These are phyloP conservation scores for Thereva nobilitata DNA, from an alignment of 2,888 invertebrate species.

Conservation along the genomic window DNA sequence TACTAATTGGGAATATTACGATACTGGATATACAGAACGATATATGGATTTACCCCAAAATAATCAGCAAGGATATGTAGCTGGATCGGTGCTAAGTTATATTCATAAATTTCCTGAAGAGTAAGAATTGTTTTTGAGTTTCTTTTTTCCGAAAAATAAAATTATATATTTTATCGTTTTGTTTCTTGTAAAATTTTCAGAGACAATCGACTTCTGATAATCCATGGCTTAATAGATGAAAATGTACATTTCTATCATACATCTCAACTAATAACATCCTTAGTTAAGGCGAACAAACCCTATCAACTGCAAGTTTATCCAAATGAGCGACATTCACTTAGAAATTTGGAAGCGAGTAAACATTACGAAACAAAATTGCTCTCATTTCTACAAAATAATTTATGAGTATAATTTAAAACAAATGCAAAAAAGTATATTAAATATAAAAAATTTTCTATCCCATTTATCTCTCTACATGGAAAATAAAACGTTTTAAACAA, in stretches of 20 bases:
- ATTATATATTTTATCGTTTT: not conserved
- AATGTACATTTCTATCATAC: conserved; percentile 99
- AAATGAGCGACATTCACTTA: conserved; percentile 92
- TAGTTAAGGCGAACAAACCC: conserved; percentile 94
- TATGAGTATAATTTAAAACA: conserved; percentile 58
- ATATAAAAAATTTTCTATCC: no score
- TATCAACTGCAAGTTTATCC: conserved; percentile 95
- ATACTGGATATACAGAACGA: conserved; percentile 97
- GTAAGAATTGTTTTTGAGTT: conserved; percentile 64
- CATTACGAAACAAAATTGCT: conserved; percentile 95
- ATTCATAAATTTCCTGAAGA: conserved; percentile 89
- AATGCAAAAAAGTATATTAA: conserved; percentile 3
- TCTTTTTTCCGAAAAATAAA: conserved; percentile 9
- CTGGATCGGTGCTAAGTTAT: conserved; percentile 83
- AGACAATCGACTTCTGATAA: conserved; percentile 87
- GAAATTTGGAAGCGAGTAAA: conserved; percentile 91
- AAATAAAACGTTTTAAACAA: not conserved
- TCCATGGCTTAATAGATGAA: conserved; percentile 97
- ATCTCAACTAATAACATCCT: conserved; percentile 83
- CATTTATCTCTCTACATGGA: no score
- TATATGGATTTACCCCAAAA: conserved; percentile 88
- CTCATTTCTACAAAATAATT: conserved; percentile 84
- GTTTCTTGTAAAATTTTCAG: conserved; percentile 58
- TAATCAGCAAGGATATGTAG: conserved; percentile 77
- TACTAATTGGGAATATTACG: conserved; percentile 95